These are phyloP conservation scores for Pycnonotus jocosus DNA, from an alignment of 2,113 vertebrate species.

Conservation along the genomic window DNA sequence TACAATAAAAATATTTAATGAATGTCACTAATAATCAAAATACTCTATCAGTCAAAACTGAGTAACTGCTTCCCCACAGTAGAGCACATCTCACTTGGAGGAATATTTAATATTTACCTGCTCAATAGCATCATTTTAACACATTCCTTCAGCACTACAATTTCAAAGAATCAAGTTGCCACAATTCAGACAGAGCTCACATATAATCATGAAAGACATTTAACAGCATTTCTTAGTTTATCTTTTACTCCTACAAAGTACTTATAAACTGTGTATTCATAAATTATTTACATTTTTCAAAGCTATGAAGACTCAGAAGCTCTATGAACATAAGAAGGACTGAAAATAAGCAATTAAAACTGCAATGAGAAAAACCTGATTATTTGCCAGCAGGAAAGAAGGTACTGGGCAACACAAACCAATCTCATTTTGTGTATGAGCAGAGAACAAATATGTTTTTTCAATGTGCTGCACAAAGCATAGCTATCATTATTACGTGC, in stretches of 20 bases:
- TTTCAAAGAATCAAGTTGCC: background rate
- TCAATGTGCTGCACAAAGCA: background rate
- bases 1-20: background rate
- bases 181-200: background rate
- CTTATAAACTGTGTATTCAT: background rate
- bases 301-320: background rate
- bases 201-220: background rate
- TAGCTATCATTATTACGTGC: background rate
- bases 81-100: background rate
- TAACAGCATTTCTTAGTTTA: background rate
- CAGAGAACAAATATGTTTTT: background rate
- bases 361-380: background rate
- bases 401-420: background rate
- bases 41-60: background rate
- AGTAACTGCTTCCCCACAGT: background rate
- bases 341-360: background rate
- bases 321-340: background rate
- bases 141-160: background rate
- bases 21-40: background rate
- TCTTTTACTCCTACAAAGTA: background rate
- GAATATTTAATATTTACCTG: background rate
- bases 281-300: background rate
- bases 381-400: background rate
- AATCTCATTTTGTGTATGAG: background rate
- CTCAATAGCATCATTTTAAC: background rate